Evolutionary conservation across 2,113 vertebrate genomes (phyloP).

Genomic region (Cavia porcellus): DNA sequence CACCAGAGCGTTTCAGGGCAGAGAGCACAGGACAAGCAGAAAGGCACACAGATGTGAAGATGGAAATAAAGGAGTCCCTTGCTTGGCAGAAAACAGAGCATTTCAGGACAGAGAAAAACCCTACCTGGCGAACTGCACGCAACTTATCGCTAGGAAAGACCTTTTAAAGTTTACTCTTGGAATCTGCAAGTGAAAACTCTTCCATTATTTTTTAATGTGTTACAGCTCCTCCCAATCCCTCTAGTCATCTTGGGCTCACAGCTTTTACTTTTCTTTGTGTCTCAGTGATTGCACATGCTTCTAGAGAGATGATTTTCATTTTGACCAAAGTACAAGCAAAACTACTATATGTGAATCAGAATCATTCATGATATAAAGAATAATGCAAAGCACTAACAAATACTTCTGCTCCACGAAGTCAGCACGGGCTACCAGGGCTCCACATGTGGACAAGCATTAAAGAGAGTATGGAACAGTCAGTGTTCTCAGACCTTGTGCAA

Average conservation of each 20-base stretch:
- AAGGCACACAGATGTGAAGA: neutral
- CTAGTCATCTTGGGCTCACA: neutral
- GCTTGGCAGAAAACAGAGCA: neutral
- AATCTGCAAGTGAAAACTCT: constrained; percentile 13
- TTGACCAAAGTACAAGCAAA: neutral
- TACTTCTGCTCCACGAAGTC: neutral
- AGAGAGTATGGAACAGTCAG: neutral
- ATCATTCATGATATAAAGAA: neutral
- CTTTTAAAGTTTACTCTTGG: neutral
- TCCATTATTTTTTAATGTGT: neutral
- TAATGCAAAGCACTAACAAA: neutral
- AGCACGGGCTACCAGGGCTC: neutral
- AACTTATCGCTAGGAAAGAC: neutral
- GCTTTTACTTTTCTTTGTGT: neutral
- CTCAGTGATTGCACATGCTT: neutral
- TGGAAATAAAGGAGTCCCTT: neutral
- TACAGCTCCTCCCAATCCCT: neutral
- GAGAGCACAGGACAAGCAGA: neutral
- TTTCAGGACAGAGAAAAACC: neutral
- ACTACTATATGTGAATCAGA: neutral
- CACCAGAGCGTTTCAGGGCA: neutral
- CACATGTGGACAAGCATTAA: neutral
- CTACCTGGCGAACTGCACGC: neutral
- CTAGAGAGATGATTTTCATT: neutral
- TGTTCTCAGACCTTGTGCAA: neutral